Evolutionary conservation across 2,797 vertebrate genomes (phyloP), one percentile per base, ranked within the genome.

Genomic region (Bradypodion ventrale): DNA sequence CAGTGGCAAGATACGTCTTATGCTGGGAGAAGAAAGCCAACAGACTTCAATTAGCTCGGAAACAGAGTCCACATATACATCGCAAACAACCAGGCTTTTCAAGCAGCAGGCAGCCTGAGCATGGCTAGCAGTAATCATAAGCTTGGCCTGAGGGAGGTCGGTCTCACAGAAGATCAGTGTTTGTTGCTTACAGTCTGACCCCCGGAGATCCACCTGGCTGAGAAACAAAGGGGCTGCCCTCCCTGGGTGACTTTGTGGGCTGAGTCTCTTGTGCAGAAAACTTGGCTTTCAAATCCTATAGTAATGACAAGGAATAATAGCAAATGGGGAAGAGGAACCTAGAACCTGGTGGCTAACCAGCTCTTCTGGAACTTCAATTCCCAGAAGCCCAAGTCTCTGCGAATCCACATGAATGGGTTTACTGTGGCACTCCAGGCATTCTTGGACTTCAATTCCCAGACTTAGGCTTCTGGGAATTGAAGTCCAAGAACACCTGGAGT

Each of bases 21-120:
- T 69, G 35, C 16, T 40, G 68, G 79, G 66, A 83, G 83, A 66
- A 56, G 37, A 68, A 60, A 86, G 79, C 62, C 76, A 78, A 73
- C 60, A 83, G 82, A 83, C 79, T 86, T 91, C 84, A 89, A 80
- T 85, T 86, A 88, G 85, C 82, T 83, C 52, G 60, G 72, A 78
- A 84, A 83, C 29, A 7, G 81, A 69, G n/a, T 65, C 83, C 70
- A 72, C 83, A 75, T 37, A 49, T 59, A 27, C 56, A 56, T n/a
- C 68, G 42, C 69, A 74, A 65, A 32, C n/a, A 23, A 21, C 13
- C 2, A 13, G 19, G 13, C 62, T 80, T 83, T 76, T 83, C 82
- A 82, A 86, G 76, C 10, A 1, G 27, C 70, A 44, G 42, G 2
- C 35, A 42, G n/a, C 70, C 66, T 13, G 27, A 56, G 68, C 35